Evolutionary conservation across 2,113 vertebrate species (phyloP), one percentile per base, ranked within the genome.

Genomic region (Xenotilapia caudafasciata): DNA sequence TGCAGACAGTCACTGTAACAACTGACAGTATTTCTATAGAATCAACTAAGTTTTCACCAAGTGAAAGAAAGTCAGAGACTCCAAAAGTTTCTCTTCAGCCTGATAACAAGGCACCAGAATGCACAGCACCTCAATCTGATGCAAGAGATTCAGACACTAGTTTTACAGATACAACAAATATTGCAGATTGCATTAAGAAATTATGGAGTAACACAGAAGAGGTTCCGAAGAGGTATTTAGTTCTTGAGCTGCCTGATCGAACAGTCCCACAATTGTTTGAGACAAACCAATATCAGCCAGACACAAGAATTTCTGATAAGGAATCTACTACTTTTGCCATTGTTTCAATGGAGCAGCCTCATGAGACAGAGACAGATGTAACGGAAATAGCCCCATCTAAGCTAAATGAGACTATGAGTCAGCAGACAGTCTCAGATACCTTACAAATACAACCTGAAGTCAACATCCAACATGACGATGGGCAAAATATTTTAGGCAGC

Each of bases 181-280:
- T 83, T 3, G 19, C n/a, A 38, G 89, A 92, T 6, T 89, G 90
- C 55, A 92, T 89, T 1, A 55, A 54, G 11, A 80, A 73, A 1
- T 9, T 93, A 33, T 81, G 31, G 62, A 86, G 86, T 26, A 53
- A 88, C 7, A 79, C 82, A 9, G 23, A 19, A 55, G 92, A 95
- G n/a, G 54, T 21, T 13, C 80, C 94, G 35, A 89, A 5, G 10
- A 88, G 92, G 83, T 93, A 92, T 62, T 14, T 96, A 23, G 75
- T 94, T 38, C 85, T 96, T 5, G 93, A 96, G 54, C 19, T 88
- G 11, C 90, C 82, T 54, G 87, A 65, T 6, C 3, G 0, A 7
- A 13, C 31, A 62, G 13, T 83, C 47, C 42, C 28, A 15, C 9
- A 77, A 12, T 79, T 79, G 38, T n/a, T 4, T 55, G 82, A 89